phyloP scores from a whole-genome alignment of 2,888 invertebrate species.

The Scaptomyza flava region DNA sequence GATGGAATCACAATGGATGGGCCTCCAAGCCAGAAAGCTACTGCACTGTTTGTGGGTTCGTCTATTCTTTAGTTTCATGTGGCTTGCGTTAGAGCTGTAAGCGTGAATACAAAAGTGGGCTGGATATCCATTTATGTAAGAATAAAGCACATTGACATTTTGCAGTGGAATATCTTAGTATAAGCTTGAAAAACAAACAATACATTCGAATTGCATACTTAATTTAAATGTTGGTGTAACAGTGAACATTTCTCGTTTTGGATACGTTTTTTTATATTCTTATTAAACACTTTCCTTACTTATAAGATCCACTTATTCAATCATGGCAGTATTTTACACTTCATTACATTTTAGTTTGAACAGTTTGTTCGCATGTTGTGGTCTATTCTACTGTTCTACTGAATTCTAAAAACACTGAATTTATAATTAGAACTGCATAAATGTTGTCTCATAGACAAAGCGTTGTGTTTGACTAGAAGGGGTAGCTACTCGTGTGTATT shows the following conservation, averaged over 20 bases:
- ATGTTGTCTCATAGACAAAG: conserved; percentile 46
- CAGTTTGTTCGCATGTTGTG: conserved; percentile 26
- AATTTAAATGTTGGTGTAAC: too few species aligned
- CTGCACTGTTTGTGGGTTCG: conserved; percentile 34
- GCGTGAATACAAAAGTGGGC: too few species aligned
- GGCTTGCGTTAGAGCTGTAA: neutral
- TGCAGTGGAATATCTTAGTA: too few species aligned
- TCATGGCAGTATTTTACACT: conserved; percentile 38
- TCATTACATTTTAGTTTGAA: conserved; percentile 45
- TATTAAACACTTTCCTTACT: neutral
- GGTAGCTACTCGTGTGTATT: neutral
- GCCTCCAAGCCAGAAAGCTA: conserved; percentile 11
- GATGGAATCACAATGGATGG: conserved; percentile 48
- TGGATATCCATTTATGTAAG: too few species aligned
- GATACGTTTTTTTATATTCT: too few species aligned
- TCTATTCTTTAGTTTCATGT: conserved; percentile 1
- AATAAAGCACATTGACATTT: too few species aligned
- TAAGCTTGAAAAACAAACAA: too few species aligned
- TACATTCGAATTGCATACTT: too few species aligned
- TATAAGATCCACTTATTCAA: conserved; percentile 22
- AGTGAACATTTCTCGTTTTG: too few species aligned
- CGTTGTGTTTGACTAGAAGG: neutral
- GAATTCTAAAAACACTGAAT: conserved; percentile 43
- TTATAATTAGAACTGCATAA: conserved; percentile 66
- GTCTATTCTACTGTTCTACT: too few species aligned